phyloP scores from a whole-genome alignment of 2,797 vertebrate genomes.

The Choloepus didactylus region DNA sequence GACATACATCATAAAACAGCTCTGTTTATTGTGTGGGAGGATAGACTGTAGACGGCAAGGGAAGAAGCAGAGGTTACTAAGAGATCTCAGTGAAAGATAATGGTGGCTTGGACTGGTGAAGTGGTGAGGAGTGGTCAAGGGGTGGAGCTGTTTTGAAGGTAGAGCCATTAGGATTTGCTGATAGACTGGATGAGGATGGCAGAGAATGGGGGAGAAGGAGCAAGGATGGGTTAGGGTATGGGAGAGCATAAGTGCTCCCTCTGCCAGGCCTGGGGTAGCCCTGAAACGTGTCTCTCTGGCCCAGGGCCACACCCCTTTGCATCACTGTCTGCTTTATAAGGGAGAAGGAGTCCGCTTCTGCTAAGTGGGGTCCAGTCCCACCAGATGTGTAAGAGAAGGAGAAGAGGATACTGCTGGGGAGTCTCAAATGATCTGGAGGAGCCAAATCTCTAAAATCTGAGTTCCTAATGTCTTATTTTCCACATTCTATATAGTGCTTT shows the following conservation, averaged over 20 bases:
- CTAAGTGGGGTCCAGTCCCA: not conserved
- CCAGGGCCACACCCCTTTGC: not conserved
- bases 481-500: not conserved
- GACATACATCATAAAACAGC: not conserved
- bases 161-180: not conserved
- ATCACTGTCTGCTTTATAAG: not conserved
- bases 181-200: not conserved
- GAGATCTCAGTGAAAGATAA: not conserved
- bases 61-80: not conserved
- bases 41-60: accelerated
- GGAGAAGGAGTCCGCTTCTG: not conserved
- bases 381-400: accelerated
- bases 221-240: accelerated
- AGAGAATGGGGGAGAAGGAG: not conserved
- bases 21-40: not conserved
- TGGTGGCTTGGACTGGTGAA: not conserved
- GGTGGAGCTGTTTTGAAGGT: not conserved
- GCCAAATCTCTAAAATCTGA: not conserved
- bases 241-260: not conserved
- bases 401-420: not conserved
- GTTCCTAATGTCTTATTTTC: not conserved
- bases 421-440: not conserved
- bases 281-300: not conserved
- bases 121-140: not conserved
- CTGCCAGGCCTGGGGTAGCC: accelerated